Evolutionary conservation across 30 jellyfish, hydroid and myxozoan species (phyloP), one percentile per base, ranked within the genome.

Genomic region (Nemopilema nomurai): DNA sequence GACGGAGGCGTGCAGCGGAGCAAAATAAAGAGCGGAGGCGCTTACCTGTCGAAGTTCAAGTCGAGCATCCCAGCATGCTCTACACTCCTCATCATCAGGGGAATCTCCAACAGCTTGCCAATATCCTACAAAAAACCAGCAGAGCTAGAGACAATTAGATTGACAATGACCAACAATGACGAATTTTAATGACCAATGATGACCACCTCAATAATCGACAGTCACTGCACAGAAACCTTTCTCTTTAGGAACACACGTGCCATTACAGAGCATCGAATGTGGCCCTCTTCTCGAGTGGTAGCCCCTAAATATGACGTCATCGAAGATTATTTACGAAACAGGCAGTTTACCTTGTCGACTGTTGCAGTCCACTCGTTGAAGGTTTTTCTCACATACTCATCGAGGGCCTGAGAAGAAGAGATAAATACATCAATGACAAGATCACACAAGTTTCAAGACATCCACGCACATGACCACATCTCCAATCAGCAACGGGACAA

Each of bases 331-430:
- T n/a, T n/a, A n/a, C n/a, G n/a, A n/a, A n/a, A n/a, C n/a, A n/a
- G n/a, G n/a, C 57, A 41, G 13, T 26, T 52, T 72, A 89, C 97
- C 92, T 94, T 94, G 33, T 94, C 99, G 51, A 94, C 96, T 0
- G 99, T 94, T 21, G 85, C 88, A 1, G 99, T 94, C 99, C 99
- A 94, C 63, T 94, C 99, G 72, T 94, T 94, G 81, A 94, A 94
- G 19, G 91, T 77, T 65, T 94, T 94, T 32, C 97, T 88, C 32
- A 94, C 99, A 72, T 89, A 94, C 23, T 94, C 99, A 81, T 94
- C 99, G 27, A 94, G 87, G n/a, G 99, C 99, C 96, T 88, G 28
- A 20, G 53, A 53, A 29, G 67, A 21, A 74, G 57, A 49, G 17
- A 67, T 19, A 49, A 26, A 18, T 3, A 41, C 57, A 41, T 41